Evolutionary conservation across 2,113 vertebrate genomes (phyloP), one percentile per base, ranked within the genome.

Genomic region (Psittacus erithacus): DNA sequence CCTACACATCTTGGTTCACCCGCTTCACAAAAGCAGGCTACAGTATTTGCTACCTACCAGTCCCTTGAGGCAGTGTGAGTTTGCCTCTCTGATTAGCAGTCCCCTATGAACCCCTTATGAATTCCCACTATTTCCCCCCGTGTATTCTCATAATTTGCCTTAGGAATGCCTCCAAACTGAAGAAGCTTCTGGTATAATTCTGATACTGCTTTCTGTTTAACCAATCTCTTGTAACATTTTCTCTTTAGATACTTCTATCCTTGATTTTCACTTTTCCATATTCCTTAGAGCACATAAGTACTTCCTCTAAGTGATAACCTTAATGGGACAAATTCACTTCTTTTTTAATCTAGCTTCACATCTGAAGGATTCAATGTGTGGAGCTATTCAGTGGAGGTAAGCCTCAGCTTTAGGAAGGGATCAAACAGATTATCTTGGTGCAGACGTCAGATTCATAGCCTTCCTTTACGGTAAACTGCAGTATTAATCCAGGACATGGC

Each of bases 341-440:
- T 43, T 10, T 50, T n/a, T 11, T 15, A 68, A 29, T 43, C 47
- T 68, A 82, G 53, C n/a, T 82, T 84, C 44, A 13, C 9, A 15
- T 82, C 50, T 67, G 49, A 75, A 76, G 31, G n/a, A 52, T 92
- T 74, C 33, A 64, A 2, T 81, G 69, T 24, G 38, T 55, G 23
- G 29, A 17, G 33, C 53, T 86, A 35, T 81, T 88, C 64, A 84
- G 62, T 41, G 65, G 73, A 65, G 44, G 52, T 82, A 73, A 91
- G 22, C 47, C 59, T 7, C 23, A n/a, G 33, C 20, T 73, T 65
- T 79, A 62, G 67, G 59, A 93, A 91, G 24, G 62, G 41, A 73
- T 92, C 87, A 95, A 68, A 55, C 25, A 38, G 65, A n/a, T 93
- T 75, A 67, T 82, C 55, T 85, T 78, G 68, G 46, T 35, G 63